Evolutionary conservation across 2,113 vertebrate species (phyloP).

Genomic region (Ariopsis seemanni): DNA sequence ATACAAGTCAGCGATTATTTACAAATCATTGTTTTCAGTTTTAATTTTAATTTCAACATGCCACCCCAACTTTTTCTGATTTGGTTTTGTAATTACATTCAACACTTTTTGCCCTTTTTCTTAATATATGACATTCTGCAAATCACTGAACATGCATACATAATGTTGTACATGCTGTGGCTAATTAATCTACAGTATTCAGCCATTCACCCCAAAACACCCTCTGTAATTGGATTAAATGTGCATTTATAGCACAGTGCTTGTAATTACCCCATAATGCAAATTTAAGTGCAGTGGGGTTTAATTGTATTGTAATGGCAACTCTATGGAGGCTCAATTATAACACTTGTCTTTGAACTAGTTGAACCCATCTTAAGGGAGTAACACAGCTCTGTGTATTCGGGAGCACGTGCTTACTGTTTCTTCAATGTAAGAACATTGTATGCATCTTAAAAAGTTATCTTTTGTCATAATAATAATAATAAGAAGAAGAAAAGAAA

Average conservation of each 20-base stretch:
- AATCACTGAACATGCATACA: background rate
- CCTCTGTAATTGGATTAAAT: conserved; percentile 58
- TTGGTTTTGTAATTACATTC: background rate
- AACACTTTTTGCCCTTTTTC: background rate
- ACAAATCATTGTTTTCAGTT: too few relatives aligned
- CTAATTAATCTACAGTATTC: conserved; percentile 35
- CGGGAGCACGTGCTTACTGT: background rate
- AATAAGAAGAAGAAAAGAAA: background rate
- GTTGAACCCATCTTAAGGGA: conserved; percentile 44
- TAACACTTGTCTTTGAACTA: conserved; percentile 59
- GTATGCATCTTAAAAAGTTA: background rate
- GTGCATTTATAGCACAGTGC: conserved; percentile 52
- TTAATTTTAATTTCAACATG: too few relatives aligned
- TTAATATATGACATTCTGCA: background rate
- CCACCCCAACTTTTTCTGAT: too few relatives aligned
- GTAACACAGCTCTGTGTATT: conserved; percentile 32
- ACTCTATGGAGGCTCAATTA: conserved; percentile 61
- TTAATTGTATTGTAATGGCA: conserved; percentile 48
- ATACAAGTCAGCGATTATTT: too few relatives aligned
- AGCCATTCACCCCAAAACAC: conserved; percentile 47
- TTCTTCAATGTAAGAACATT: conserved; percentile 4
- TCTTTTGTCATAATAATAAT: background rate
- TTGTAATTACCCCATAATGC: conserved; percentile 56
- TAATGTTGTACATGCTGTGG: background rate
- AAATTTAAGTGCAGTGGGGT: conserved; percentile 45